phyloP scores from a whole-genome alignment of 1,140 invertebrate species.

The Trachelipus rathkii region DNA sequence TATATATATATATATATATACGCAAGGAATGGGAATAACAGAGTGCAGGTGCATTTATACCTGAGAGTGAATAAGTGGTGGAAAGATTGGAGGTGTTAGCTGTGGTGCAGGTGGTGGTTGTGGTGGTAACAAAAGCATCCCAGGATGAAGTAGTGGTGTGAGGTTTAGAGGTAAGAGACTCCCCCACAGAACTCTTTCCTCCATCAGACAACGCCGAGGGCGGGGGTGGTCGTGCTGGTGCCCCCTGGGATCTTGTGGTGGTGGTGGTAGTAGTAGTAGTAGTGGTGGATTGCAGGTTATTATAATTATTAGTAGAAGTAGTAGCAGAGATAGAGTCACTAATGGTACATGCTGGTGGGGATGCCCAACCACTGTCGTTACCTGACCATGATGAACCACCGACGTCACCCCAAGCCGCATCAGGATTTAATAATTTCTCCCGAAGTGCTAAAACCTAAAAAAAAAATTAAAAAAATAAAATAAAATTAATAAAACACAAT shows the following conservation, averaged over 20 bases:
- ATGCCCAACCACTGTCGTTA: constrained; percentile 29
- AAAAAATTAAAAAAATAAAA: too few relatives aligned
- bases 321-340: constrained; percentile 31
- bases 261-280: constrained; percentile 36
- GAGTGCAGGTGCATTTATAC: not conserved
- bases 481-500: too few relatives aligned
- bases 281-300: not conserved
- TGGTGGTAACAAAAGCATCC: too few relatives aligned
- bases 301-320: not conserved
- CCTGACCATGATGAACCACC: constrained; percentile 33
- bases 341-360: constrained; percentile 28
- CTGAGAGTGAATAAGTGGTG: not conserved
- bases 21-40: too few relatives aligned
- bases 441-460: constrained; percentile 39
- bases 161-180: not conserved
- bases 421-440: constrained; percentile 44
- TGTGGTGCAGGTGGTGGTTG: not conserved
- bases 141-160: not conserved
- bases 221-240: constrained; percentile 31
- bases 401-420: constrained; percentile 48
- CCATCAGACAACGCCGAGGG: constrained; percentile 2
- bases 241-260: constrained; percentile 30
- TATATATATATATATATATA: too few relatives aligned
- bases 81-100: constrained; percentile 2
- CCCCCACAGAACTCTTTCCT: not conserved